Conservation (phyloP, 1,140 invertebrate genomes). For the Heliconius nattereri region DNA sequence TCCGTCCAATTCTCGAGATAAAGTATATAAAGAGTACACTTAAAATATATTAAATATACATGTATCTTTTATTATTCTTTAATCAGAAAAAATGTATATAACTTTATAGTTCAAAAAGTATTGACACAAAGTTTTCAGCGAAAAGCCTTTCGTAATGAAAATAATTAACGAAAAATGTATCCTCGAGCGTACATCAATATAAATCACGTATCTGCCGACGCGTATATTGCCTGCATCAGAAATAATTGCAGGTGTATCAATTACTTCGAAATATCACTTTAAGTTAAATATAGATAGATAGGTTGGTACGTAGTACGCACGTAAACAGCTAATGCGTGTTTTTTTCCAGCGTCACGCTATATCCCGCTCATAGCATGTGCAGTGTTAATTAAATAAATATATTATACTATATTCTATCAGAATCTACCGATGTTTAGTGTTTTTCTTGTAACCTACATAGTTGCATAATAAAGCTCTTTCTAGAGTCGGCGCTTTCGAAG, state of each 20-base stretch:
- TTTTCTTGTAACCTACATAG: not conserved
- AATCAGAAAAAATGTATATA: too few species aligned
- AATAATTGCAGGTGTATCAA: conserved; percentile 10
- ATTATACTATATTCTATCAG: too few species aligned
- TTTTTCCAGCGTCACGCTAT: too few species aligned
- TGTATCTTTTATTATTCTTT: too few species aligned
- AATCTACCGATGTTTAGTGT: not conserved
- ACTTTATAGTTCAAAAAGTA: too few species aligned
- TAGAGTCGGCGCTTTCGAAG: not conserved
- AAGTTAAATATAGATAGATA: not conserved
- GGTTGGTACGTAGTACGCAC: not conserved
- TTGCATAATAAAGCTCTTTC: not conserved
- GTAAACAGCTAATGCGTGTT: too few species aligned
- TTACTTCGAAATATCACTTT: not conserved
- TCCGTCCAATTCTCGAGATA: too few species aligned
- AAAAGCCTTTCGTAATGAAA: conserved; percentile 1
- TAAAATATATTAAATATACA: too few species aligned
- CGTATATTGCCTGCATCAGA: conserved; percentile 12
- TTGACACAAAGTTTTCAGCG: not conserved
- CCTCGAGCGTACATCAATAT: conserved; percentile 3
- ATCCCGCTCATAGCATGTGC: too few species aligned
- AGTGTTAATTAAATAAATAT: too few species aligned
- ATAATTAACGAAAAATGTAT: conserved; percentile 1
- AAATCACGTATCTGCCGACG: conserved; percentile 7
- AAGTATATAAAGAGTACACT: too few species aligned